These are phyloP conservation scores for Orius insidiosus DNA, from an alignment of 1,140 invertebrate species.

Conservation along the genomic window DNA sequence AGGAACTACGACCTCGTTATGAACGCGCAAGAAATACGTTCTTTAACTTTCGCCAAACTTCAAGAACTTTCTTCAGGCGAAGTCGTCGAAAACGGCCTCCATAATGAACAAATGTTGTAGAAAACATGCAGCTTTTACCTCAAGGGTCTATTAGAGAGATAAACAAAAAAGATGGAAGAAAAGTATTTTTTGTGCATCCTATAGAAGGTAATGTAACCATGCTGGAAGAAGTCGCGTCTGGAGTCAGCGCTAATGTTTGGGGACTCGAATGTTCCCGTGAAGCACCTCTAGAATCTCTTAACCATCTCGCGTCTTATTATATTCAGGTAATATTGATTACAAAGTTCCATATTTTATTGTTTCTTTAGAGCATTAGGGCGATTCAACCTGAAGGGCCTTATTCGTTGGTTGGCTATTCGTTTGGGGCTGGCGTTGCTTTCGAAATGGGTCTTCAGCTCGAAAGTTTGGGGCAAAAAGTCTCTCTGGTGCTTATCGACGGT, in stretches of 20 bases:
- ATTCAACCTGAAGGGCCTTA: conserved; percentile 68
- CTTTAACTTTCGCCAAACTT: conserved; percentile 55
- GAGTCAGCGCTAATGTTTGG: conserved; percentile 54
- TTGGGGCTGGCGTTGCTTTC: conserved; percentile 77
- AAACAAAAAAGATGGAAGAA: conserved; percentile 26
- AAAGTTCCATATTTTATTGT: no score
- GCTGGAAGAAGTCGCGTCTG: conserved; percentile 44
- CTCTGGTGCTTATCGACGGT: conserved; percentile 76
- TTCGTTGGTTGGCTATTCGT: conserved; percentile 81
- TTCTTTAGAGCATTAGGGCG: conserved; percentile 42
- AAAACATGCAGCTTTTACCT: not conserved
- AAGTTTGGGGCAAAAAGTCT: conserved; percentile 36
- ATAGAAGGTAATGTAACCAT: conserved; percentile 73
- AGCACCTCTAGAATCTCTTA: conserved; percentile 53
- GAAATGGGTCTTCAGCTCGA: conserved; percentile 82
- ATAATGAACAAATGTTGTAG: conserved; percentile 1
- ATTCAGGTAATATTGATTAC: conserved; percentile 44
- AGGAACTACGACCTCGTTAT: conserved; percentile 77
- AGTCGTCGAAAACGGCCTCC: not conserved
- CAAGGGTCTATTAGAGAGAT: not conserved
- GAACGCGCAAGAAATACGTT: conserved; percentile 73
- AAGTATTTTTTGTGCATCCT: conserved; percentile 68
- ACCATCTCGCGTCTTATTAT: conserved; percentile 61
- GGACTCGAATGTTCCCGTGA: conserved; percentile 73
- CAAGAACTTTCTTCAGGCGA: conserved; percentile 32